Percentiles rank a stretch among this genome's conserved stretches.
These are phyloP conservation scores for Leptodactylus fuscus DNA, from an alignment of 2,113 vertebrate species.

Conservation along the genomic window DNA sequence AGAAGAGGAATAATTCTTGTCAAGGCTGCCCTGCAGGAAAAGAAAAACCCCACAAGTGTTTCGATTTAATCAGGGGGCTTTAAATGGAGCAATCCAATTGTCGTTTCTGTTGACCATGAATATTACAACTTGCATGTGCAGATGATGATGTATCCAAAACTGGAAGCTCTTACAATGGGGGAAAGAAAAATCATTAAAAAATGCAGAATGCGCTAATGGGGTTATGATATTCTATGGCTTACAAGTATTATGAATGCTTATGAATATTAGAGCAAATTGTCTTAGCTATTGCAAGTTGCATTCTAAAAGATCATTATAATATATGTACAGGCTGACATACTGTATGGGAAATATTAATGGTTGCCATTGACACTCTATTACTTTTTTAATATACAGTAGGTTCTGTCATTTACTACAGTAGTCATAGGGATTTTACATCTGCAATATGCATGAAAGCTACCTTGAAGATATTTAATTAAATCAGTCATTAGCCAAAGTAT, in stretches of 20 bases:
- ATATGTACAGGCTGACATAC: neutral
- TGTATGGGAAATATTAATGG: neutral
- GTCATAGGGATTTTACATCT: neutral
- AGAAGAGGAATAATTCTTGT: too few species aligned
- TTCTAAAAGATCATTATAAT: neutral
- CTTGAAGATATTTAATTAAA: conserved; percentile 14
- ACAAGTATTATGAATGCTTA: too few species aligned
- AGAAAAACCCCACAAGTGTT: too few species aligned
- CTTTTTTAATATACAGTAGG: neutral
- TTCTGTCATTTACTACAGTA: neutral
- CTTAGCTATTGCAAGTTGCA: too few species aligned
- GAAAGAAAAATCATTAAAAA: too few species aligned
- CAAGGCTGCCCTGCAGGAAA: too few species aligned
- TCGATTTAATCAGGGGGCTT: neutral
- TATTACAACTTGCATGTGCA: neutral
- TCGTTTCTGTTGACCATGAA: neutral
- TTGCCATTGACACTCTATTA: neutral
- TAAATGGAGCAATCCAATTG: neutral
- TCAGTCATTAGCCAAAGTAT: conserved; percentile 5
- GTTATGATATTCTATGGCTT: too few species aligned
- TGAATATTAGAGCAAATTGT: too few species aligned
- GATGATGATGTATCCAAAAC: too few species aligned
- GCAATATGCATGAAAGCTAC: neutral
- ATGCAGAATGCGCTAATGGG: too few species aligned
- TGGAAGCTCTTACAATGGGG: too few species aligned